Percentiles rank a stretch among this genome's conserved stretches.
Conservation (phyloP, 2,113 vertebrate genomes). For the Pedionomus torquatus region DNA sequence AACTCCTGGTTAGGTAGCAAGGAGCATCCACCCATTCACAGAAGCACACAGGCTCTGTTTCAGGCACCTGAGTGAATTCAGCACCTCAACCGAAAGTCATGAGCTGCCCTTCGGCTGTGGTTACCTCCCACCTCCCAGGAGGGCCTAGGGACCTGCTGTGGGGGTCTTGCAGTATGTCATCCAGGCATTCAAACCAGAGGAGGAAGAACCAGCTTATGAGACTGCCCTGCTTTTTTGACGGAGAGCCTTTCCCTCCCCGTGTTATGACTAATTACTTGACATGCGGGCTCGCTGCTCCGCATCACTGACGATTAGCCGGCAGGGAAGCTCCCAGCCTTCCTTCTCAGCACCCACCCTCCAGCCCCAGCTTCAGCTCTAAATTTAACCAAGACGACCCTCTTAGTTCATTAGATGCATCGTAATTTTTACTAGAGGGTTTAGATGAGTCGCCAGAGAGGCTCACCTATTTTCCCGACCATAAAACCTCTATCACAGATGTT, state of each 20-base stretch:
- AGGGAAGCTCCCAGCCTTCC: constrained; percentile 2
- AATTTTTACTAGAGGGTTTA: not conserved
- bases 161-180: not conserved
- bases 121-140: not conserved
- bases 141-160: not conserved
- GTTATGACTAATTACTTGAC: constrained; percentile 25
- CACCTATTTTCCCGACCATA: not conserved
- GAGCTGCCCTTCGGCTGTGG: fast-evolving
- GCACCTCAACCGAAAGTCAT: fast-evolving
- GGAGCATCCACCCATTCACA: fast-evolving
- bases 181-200: not conserved
- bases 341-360: not conserved
- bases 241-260: not conserved
- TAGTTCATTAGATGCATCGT: not conserved
- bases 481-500: not conserved
- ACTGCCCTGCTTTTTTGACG: not conserved
- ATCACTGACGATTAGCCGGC: not conserved
- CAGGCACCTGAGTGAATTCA: fast-evolving
- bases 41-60: not conserved
- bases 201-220: not conserved
- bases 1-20: not conserved
- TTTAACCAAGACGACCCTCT: not conserved
- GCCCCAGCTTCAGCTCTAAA: not conserved
- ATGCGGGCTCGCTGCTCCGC: not conserved
- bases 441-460: fast-evolving